Evolutionary conservation across 2,888 invertebrate genomes (phyloP), one percentile per base, ranked within the genome.

Genomic region (Pristionchus maxplancki): DNA sequence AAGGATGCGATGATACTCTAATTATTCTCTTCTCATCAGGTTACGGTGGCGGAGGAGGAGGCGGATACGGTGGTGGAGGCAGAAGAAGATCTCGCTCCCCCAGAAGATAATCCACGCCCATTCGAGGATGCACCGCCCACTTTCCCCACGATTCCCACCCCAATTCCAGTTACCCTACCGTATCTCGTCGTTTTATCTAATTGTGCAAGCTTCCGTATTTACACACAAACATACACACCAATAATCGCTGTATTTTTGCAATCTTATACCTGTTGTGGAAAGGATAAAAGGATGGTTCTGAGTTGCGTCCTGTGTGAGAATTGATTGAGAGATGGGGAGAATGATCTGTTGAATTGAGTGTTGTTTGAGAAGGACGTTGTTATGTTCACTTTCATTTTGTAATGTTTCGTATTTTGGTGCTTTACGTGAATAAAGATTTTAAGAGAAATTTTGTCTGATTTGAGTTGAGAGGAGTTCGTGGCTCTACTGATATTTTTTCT

Each of bases 21-120:
- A n/a, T 24, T 58, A 58, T 24, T 58, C 1, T 24, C 20, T n/a
- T 58, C 58, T 58, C 58, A 58, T 34, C 71, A 83, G 83, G 83
- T 34, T 86, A 86, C 86, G 71, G 71, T 15, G 44, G 86, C 9
- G 64, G 86, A 31, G 74, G 87, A 71, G 40, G 86, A 34, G 64
- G 64, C 28, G 71, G 86, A 40, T 67, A 48, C 31, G 86, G 87
- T 50, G 87, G 87, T 28, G 87, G 87, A 31, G 87, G 87, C 31
- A 31, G 86, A 87, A 83, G 82, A 83, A 53, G 53, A 48, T 81
- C 81, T n/a, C 81, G 81, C 48, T 81, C 81, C 28, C 50, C 81
- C 34, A 83, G 50, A 78, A 78, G 78, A 78, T 78, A 40, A 74
- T 24, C 37, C 37, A 34, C 37, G 34, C 71, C 71, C 37, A 37